A percentile compares a stretch with the other conserved stretches of the same genome.
These are phyloP conservation scores for Netelia melanura DNA, from an alignment of 2,888 invertebrate genomes.

Conservation along the genomic window DNA sequence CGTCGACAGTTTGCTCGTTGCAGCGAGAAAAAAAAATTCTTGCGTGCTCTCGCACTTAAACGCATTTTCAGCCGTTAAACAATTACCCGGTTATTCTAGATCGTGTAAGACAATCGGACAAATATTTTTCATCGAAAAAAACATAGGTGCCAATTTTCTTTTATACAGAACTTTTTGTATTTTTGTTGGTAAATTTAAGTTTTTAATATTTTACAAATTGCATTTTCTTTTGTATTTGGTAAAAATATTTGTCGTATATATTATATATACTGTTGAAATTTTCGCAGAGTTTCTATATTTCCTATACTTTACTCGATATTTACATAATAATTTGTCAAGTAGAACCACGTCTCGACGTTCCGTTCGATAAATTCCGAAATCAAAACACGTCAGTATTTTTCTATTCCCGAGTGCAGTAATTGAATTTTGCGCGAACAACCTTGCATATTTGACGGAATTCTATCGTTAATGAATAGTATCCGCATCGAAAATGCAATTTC, in stretches of 20 bases:
- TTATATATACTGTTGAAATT: no score
- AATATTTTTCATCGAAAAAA: neutral
- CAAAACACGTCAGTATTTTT: conserved; percentile 24
- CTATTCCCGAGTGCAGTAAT: conserved; percentile 9
- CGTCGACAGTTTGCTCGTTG: conserved; percentile 22
- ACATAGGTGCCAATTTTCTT: neutral
- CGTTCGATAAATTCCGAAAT: conserved; percentile 22
- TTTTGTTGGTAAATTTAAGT: no score
- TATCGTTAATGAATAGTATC: conserved; percentile 35
- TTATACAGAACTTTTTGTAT: no score
- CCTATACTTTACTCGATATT: neutral
- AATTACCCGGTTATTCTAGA: neutral
- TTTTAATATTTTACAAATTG: no score
- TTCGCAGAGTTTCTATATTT: no score
- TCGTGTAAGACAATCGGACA: neutral
- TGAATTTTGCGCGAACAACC: conserved; percentile 25
- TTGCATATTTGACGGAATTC: conserved; percentile 26
- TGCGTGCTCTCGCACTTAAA: conserved; percentile 14
- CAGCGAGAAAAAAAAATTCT: conserved; percentile 11
- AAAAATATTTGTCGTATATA: no score
- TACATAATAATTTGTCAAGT: conserved; percentile 11
- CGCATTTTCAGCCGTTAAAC: conserved; percentile 29
- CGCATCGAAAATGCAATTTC: conserved; percentile 19
- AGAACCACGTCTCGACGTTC: neutral
- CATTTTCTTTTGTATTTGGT: no score